Evolutionary conservation across 2,113 vertebrate species (phyloP).

Genomic region (Polypterus bichir): DNA sequence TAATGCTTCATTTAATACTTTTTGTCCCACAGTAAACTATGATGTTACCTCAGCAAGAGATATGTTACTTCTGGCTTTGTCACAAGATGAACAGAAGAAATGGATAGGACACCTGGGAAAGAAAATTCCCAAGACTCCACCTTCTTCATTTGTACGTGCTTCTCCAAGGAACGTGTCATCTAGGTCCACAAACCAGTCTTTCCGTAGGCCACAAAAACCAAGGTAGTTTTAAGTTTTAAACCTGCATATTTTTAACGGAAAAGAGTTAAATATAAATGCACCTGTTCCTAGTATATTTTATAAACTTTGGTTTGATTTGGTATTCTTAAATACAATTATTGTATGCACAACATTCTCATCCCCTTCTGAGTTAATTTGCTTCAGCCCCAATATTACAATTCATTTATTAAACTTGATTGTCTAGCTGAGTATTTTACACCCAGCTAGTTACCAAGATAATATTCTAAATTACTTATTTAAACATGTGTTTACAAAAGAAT

Average conservation of each 20-base stretch:
- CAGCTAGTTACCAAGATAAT: too few relatives aligned
- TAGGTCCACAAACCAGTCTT: conserved; percentile 89
- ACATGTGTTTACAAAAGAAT: too few relatives aligned
- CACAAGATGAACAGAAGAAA: conserved; percentile 96
- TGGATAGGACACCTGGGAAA: conserved; percentile 96
- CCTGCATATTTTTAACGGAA: background rate
- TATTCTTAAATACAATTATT: too few relatives aligned
- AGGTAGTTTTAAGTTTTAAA: conserved; percentile 56
- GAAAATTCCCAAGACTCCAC: conserved; percentile 94
- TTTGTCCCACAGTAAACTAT: conserved; percentile 69
- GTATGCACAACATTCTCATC: too few relatives aligned
- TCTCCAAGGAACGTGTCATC: conserved; percentile 86
- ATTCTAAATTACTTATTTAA: too few relatives aligned
- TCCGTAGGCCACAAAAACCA: conserved; percentile 83
- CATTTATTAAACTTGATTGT: too few relatives aligned
- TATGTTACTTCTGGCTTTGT: conserved; percentile 84
- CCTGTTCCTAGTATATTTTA: too few relatives aligned
- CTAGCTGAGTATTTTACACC: too few relatives aligned
- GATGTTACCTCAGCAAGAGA: conserved; percentile 92
- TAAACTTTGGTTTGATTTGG: too few relatives aligned
- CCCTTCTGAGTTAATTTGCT: too few relatives aligned
- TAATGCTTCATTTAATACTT: background rate
- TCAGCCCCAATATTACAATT: too few relatives aligned
- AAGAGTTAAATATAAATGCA: background rate
- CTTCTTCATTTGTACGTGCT: conserved; percentile 76